Evolutionary conservation across 2,888 invertebrate species (phyloP), one percentile per base, ranked within the genome.

Genomic region (Geophilus truncorum): DNA sequence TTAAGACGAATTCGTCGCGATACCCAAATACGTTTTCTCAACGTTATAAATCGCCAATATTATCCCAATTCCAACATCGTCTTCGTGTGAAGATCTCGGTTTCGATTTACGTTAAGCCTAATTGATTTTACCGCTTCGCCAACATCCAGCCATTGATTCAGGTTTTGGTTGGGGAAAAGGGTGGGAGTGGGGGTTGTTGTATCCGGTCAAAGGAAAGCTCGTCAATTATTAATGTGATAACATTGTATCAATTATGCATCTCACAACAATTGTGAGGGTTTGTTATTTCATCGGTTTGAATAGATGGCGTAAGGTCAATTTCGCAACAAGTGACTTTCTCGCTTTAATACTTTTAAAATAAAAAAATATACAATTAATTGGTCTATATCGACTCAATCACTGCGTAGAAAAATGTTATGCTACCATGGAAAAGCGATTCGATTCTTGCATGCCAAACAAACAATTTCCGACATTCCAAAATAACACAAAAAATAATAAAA

Each of bases 161-260:
- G n/a, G 18, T 51, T 51, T n/a, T n/a, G n/a, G n/a, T n/a, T n/a
- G n/a, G n/a, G 70, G 70, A 28, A 12, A 28, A 23, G 70, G 23
- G 25, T 12, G 3, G 45, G 18, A n/a, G 45, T n/a, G 18, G 45
- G 18, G 45, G 15, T 18, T n/a, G n/a, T n/a, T 62, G 70, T 12
- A 70, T 70, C 70, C 70, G 70, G 70, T 70, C 21, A 70, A 25
- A 70, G 28, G 28, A 70, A 70, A 23, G 28, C 70, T 70, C 70
- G 70, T 70, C 70, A 70, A 70, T 25, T 70, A 70, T 70, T 70
- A 70, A 70, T 12, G 28, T 70, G 70, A 70, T 70, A 70, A 70
- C 70, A 70, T 70, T 70, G 70, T 70, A 70, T 70, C 70, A 70
- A 70, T 70, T 70, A 70, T 70, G 70, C 70, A 70, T 70, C 23